phyloP scores from a whole-genome alignment of 2,797 vertebrate genomes.

The Leuciscus waleckii region DNA sequence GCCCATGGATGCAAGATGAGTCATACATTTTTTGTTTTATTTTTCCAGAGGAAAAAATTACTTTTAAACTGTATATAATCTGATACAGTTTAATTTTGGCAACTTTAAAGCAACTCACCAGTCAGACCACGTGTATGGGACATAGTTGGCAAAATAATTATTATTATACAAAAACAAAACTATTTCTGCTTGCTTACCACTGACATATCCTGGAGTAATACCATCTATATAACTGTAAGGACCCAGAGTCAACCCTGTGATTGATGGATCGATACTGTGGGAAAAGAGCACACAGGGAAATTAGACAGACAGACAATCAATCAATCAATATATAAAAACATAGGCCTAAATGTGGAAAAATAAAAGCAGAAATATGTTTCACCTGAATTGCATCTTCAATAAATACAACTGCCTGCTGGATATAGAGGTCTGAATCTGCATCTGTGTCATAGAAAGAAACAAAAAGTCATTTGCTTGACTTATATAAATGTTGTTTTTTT shows the following conservation, averaged over 20 bases:
- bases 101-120: neutral
- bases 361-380: neutral
- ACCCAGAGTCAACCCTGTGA: slow-evolving; percentile 87
- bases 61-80: neutral
- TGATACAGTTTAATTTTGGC: neutral
- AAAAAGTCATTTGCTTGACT: neutral
- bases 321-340: neutral
- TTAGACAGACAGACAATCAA: neutral
- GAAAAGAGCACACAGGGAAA: slow-evolving; percentile 15
- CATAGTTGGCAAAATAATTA: neutral
- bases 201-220: slow-evolving; percentile 90
- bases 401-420: slow-evolving; percentile 91
- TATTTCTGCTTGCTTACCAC: slow-evolving; percentile 79
- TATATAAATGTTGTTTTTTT: too few species aligned
- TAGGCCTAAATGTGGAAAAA: neutral
- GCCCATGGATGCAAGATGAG: neutral
- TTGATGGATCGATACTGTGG: slow-evolving; percentile 93
- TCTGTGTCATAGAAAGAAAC: slow-evolving; percentile 47
- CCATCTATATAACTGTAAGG: slow-evolving; percentile 86
- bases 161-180: neutral
- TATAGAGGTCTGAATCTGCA: slow-evolving; percentile 72
- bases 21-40: neutral
- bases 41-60: neutral
- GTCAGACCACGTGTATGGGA: neutral
- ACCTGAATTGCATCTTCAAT: slow-evolving; percentile 96